Evolutionary conservation across 2,888 invertebrate species (phyloP), one percentile per base, ranked within the genome.

Genomic region (Listrodromus nycthemerus): DNA sequence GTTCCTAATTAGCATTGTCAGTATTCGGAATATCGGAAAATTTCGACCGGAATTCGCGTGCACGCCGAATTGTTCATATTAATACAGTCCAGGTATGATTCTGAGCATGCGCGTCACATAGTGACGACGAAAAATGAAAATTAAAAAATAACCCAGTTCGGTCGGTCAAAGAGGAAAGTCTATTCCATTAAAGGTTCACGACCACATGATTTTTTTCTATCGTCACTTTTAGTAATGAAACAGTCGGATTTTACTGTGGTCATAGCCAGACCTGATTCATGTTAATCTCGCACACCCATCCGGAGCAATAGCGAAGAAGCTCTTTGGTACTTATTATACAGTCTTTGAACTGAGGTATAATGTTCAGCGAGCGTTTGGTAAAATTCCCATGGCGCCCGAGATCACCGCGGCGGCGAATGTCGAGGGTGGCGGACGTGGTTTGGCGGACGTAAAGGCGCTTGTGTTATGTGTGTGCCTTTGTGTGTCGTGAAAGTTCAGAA

Each of bases 361-460:
- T 65, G n/a, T 37, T 65, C 30, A n/a, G 33, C 52, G 52, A 65
- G 24, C 30, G 61, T 30, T 70, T 45, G 58, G 48, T 55, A 50
- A 65, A 79, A 65, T 71, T 79, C 52, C 61, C 52, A 63, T 70
- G 52, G 27, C 71, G 71, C 52, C 52, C 2, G 71, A 71, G 30
- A 71, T 70, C 27, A 41, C 37, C 37, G 19, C 65, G 63, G 50
- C 21, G 52, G 52, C 30, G 69, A 52, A 52, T 33, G 21, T 55
- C 30, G 21, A 24, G 52, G 69, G 10, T 52, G 69, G 52, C 48
- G 50, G 10, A 52, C 52, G 52, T 19, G 50, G 19, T 13, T 67
- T 24, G 48, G 27, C 48, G 33, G 48, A n/a, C 48, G 33, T 19
- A 50, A 69, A 37, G 41, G 45, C 33, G 24, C 61, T 33, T 33